These are phyloP conservation scores for Gymnopithys bicolor DNA, from an alignment of 2,797 vertebrate genomes.

Conservation along the genomic window DNA sequence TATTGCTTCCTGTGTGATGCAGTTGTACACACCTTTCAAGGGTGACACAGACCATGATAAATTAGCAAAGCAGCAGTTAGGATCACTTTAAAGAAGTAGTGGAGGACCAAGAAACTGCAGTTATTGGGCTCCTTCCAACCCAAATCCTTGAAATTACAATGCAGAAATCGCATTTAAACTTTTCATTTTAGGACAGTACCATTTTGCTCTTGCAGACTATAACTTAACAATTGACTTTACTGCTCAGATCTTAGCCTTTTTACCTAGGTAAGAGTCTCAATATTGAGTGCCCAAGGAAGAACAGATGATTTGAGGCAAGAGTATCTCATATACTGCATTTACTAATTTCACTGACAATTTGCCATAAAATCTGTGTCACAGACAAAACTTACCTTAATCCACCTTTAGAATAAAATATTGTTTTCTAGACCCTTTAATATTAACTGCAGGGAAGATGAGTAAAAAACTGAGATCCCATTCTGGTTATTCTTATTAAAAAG, in stretches of 20 bases:
- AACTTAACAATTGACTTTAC: neutral
- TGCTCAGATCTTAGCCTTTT: neutral
- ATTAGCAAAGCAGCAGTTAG: neutral
- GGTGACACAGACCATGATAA: neutral
- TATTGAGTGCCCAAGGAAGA: neutral
- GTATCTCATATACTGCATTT: neutral
- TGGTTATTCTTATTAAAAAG: neutral
- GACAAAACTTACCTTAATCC: neutral
- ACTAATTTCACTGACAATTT: neutral
- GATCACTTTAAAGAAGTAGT: neutral
- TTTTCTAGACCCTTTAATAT: neutral
- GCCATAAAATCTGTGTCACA: neutral
- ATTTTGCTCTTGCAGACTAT: neutral
- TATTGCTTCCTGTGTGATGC: neutral
- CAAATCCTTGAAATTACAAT: neutral
- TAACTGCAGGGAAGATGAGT: neutral
- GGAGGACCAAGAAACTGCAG: neutral
- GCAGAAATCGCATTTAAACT: neutral
- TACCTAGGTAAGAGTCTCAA: neutral
- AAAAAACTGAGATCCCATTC: neutral
- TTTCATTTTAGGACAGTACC: neutral
- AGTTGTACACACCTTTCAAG: neutral
- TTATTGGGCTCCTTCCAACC: neutral
- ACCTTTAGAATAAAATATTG: neutral
- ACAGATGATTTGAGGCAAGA: neutral